Conservation (phyloP, 2,888 invertebrate genomes). For the Parnassius mnemosyne region DNA sequence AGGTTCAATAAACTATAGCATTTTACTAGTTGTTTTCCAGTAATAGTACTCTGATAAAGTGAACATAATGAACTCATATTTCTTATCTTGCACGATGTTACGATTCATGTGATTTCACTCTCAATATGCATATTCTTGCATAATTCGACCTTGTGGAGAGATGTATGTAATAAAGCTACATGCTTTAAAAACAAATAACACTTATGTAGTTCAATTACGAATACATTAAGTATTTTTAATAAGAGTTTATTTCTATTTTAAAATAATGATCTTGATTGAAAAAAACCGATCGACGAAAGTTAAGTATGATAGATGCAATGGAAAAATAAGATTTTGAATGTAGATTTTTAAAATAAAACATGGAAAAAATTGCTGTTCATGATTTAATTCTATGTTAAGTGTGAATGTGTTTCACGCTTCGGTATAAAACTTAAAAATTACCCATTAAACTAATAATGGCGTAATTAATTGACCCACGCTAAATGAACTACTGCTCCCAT, state of each 20-base stretch:
- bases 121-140: conserved; percentile 27
- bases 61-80: neutral
- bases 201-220: too few species aligned
- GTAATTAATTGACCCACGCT: conserved; percentile 7
- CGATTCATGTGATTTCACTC: conserved; percentile 31
- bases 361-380: conserved; percentile 11
- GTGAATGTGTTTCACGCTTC: conserved; percentile 18
- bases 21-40: too few species aligned
- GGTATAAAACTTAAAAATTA: conserved; percentile 10
- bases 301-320: too few species aligned
- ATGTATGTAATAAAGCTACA: conserved; percentile 16
- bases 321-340: neutral
- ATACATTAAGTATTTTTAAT: too few species aligned
- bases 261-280: neutral
- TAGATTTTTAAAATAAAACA: neutral
- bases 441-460: conserved; percentile 17
- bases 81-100: conserved; percentile 17
- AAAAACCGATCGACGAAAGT: neutral
- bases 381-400: conserved; percentile 12
- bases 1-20: conserved; percentile 20
- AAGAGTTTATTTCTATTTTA: neutral
- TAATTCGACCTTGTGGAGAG: conserved; percentile 36
- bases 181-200: conserved; percentile 26
- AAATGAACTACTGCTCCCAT: conserved; percentile 17
- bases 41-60: neutral